Conservation (phyloP, 2,797 vertebrate species). For the Phrynocephalus forsythii region DNA sequence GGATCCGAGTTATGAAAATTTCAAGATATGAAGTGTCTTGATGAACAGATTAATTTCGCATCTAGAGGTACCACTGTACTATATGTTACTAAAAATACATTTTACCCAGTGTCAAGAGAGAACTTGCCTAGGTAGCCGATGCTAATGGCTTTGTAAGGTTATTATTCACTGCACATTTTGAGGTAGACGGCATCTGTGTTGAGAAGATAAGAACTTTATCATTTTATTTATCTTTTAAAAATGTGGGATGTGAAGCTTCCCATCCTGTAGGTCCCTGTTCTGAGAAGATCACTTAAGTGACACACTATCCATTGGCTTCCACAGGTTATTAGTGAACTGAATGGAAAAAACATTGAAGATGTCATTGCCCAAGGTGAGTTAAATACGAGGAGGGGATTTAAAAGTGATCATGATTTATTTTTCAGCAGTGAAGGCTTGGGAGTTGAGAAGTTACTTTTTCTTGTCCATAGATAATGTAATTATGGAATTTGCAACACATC, state of each 20-base stretch:
- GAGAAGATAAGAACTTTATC: no score
- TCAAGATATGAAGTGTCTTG: no score
- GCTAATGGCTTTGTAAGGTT: neutral
- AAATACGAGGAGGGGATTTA: neutral
- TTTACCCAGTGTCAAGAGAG: no score
- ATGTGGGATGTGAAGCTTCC: neutral
- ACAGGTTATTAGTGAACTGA: constrained; percentile 92
- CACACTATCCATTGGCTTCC: constrained; percentile 15
- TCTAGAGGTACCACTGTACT: no score
- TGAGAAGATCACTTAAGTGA: neutral
- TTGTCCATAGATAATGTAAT: no score
- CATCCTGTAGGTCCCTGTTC: neutral
- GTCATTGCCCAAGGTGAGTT: constrained; percentile 93
- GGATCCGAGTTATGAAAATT: no score
- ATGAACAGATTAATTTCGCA: no score
- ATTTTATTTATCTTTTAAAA: neutral
- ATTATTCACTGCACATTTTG: neutral
- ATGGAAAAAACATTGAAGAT: constrained; percentile 92
- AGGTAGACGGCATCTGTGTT: neutral
- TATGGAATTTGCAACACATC: neutral
- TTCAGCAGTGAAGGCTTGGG: neutral
- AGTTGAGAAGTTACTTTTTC: neutral
- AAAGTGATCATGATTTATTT: neutral
- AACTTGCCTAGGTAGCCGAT: neutral
- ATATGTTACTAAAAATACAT: no score